Evolutionary conservation across 64 coral and sea anemone species (phyloP).

Genomic region (Orbicella faveolata): DNA sequence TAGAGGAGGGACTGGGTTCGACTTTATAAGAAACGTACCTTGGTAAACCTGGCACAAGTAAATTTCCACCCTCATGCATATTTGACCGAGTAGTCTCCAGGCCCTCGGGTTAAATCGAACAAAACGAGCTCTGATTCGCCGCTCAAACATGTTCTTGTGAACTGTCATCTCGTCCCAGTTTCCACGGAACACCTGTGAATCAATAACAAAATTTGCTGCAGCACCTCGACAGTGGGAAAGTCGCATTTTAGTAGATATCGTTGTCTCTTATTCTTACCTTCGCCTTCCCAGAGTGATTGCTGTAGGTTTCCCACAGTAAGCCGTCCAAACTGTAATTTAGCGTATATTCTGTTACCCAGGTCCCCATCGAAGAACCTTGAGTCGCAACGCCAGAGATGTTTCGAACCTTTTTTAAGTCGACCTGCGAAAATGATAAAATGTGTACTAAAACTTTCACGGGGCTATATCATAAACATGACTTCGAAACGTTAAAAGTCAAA

Average conservation of each 20-base stretch:
- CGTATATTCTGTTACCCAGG: constrained; percentile 60
- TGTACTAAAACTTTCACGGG: neutral
- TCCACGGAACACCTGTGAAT: constrained; percentile 36
- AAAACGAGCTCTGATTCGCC: constrained; percentile 2
- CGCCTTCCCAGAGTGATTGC: neutral
- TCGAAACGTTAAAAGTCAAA: too few relatives aligned
- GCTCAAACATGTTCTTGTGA: constrained; percentile 2
- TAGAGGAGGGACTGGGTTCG: neutral
- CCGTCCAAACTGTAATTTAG: constrained; percentile 50
- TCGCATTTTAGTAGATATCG: neutral
- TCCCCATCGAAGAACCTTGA: constrained; percentile 38
- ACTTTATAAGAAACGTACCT: constrained; percentile 22
- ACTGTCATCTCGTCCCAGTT: constrained; percentile 39
- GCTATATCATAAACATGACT: neutral
- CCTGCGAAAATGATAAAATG: neutral
- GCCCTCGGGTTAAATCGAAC: constrained; percentile 33
- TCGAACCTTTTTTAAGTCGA: constrained; percentile 21
- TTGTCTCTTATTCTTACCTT: constrained; percentile 9
- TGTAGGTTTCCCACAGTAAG: constrained; percentile 43
- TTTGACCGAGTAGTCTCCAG: constrained; percentile 41
- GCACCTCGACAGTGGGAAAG: too few relatives aligned
- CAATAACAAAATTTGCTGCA: neutral
- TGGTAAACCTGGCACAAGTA: constrained; percentile 41
- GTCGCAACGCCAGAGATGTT: constrained; percentile 57
- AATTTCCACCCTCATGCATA: constrained; percentile 64